Evolutionary conservation across 1,140 invertebrate species (phyloP).

Genomic region (Leptinotarsa lineolata): DNA sequence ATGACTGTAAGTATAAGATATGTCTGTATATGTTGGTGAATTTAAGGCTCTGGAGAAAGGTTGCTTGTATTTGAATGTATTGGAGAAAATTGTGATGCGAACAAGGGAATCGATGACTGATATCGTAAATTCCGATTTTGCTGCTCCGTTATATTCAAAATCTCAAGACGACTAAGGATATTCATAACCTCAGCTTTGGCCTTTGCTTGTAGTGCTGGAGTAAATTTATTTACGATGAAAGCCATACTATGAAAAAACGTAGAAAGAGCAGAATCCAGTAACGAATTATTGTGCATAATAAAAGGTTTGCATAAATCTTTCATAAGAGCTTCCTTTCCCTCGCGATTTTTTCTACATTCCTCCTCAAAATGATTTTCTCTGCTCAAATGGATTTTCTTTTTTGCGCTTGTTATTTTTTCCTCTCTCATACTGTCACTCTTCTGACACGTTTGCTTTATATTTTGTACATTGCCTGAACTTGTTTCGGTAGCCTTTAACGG

Average conservation of each 20-base stretch:
- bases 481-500: too few relatives aligned
- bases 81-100: conserved; percentile 15
- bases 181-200: conserved; percentile 17
- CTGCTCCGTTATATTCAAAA: conserved; percentile 16
- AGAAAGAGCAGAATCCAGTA: conserved; percentile 7
- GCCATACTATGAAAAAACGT: conserved; percentile 26
- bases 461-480: not conserved
- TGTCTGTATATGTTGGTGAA: too few relatives aligned
- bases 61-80: conserved; percentile 12
- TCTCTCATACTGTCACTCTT: not conserved
- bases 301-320: conserved; percentile 4
- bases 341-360: conserved; percentile 14
- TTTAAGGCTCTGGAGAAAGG: not conserved
- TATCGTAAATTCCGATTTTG: not conserved
- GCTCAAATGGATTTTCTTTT: not conserved
- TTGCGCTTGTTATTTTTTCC: not conserved
- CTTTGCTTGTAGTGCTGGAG: conserved; percentile 13
- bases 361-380: conserved; percentile 7
- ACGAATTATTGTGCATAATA: not conserved
- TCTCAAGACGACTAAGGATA: conserved; percentile 1
- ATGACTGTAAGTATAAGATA: too few relatives aligned
- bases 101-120: conserved; percentile 13
- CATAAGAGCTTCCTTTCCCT: conserved; percentile 7
- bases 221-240: conserved; percentile 15
- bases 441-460: not conserved